These are phyloP conservation scores for Tokudaia muenninki DNA, from an alignment of 2,797 vertebrate genomes.

Conservation along the genomic window DNA sequence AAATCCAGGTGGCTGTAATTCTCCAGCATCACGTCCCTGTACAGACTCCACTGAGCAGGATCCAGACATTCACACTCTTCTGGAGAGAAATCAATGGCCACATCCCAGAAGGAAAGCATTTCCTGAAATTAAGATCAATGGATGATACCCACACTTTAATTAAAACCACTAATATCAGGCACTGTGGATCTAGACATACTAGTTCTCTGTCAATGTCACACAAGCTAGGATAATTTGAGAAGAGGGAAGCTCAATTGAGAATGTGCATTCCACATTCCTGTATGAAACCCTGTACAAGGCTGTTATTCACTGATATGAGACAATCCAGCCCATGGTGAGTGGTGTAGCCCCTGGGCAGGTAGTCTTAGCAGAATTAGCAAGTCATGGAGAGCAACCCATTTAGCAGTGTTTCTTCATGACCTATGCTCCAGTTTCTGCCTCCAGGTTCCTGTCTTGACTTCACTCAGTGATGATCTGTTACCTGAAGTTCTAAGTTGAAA, in stretches of 20 bases:
- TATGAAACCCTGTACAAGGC: not conserved
- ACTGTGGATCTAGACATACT: not conserved
- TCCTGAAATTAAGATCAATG: not conserved
- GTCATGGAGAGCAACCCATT: not conserved
- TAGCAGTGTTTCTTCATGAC: not conserved
- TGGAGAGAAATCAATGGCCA: slow-evolving; percentile 31
- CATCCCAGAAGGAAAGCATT: not conserved
- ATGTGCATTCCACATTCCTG: not conserved
- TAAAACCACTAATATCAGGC: not conserved
- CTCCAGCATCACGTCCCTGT: slow-evolving; percentile 16
- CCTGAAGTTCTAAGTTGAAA: not conserved
- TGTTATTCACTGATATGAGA: not conserved
- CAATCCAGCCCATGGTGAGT: not conserved
- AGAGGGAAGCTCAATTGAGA: not conserved
- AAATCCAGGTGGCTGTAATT: not conserved
- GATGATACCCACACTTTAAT: not conserved
- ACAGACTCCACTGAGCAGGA: not conserved
- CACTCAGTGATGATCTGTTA: not conserved
- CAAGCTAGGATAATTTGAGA: not conserved
- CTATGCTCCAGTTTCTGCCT: not conserved
- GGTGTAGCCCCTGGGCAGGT: not conserved
- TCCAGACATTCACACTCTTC: not conserved
- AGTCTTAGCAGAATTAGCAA: not conserved
- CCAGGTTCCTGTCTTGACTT: not conserved
- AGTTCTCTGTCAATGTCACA: not conserved